Conservation (phyloP, 2,797 vertebrate species). For the Epinephelus coioides region DNA sequence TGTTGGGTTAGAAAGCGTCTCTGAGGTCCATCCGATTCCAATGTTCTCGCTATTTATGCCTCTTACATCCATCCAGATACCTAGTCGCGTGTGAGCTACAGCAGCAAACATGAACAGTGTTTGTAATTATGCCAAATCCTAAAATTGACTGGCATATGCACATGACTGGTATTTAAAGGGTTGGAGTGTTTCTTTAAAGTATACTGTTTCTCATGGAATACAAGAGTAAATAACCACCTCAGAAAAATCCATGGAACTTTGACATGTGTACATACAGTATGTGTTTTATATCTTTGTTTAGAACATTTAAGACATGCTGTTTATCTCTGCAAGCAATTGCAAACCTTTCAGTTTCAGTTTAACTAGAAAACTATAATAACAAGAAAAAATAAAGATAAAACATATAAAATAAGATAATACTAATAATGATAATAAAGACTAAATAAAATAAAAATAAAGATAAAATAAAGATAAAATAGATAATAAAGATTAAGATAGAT, state of each 20-base stretch:
- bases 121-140: slow-evolving; percentile 41
- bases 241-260: slow-evolving; percentile 9
- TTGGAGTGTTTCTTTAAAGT: background rate
- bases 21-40: slow-evolving; percentile 49
- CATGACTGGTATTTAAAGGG: background rate
- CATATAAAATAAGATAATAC: too few relatives aligned
- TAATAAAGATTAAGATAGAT: too few relatives aligned
- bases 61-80: slow-evolving; percentile 41
- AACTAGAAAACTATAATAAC: too few relatives aligned
- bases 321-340: too few relatives aligned
- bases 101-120: background rate
- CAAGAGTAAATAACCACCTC: background rate
- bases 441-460: too few relatives aligned
- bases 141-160: slow-evolving; percentile 1
- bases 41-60: slow-evolving; percentile 53
- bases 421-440: too few relatives aligned
- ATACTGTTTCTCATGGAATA: slow-evolving; percentile 10
- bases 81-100: slow-evolving; percentile 29
- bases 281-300: too few relatives aligned
- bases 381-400: too few relatives aligned
- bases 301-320: too few relatives aligned
- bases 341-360: too few relatives aligned
- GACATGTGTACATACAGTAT: background rate
- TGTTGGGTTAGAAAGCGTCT: slow-evolving; percentile 54
- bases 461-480: too few relatives aligned